These are phyloP conservation scores for Eulacestoma nigropectus DNA, from an alignment of 2,113 vertebrate species.

Conservation along the genomic window DNA sequence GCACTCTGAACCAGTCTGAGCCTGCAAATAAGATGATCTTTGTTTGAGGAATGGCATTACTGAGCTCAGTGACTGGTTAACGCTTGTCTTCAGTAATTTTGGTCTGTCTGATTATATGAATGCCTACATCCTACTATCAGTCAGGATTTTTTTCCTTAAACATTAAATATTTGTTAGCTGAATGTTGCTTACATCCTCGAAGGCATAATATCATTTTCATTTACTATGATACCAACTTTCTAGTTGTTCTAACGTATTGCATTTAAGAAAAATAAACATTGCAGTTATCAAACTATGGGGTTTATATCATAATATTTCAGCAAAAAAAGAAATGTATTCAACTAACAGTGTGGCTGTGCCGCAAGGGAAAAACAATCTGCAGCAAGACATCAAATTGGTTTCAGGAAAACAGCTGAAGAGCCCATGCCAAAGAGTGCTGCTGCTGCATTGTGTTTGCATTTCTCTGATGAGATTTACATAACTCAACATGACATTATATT, in stretches of 20 bases:
- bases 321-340: background rate
- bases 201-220: background rate
- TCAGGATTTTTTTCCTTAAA: background rate
- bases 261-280: background rate
- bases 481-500: conserved; percentile 77
- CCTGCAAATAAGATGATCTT: background rate
- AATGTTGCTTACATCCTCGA: background rate
- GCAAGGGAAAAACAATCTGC: conserved; percentile 36
- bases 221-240: background rate
- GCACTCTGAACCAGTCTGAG: background rate
- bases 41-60: background rate
- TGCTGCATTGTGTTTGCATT: conserved; percentile 73
- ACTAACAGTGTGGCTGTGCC: background rate
- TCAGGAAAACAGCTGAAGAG: conserved; percentile 55
- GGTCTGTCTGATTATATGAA: background rate
- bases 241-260: background rate
- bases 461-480: conserved; percentile 77
- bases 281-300: background rate
- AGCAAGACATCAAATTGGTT: conserved; percentile 63
- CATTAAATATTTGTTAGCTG: background rate
- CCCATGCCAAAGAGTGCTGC: conserved; percentile 44
- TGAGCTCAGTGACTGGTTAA: background rate
- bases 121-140: background rate
- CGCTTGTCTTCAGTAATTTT: background rate
- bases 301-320: conserved; percentile 1